Base-by-base conservation (phyloP, 2,888 invertebrate genomes). In the Salticus scenicus region DNA sequence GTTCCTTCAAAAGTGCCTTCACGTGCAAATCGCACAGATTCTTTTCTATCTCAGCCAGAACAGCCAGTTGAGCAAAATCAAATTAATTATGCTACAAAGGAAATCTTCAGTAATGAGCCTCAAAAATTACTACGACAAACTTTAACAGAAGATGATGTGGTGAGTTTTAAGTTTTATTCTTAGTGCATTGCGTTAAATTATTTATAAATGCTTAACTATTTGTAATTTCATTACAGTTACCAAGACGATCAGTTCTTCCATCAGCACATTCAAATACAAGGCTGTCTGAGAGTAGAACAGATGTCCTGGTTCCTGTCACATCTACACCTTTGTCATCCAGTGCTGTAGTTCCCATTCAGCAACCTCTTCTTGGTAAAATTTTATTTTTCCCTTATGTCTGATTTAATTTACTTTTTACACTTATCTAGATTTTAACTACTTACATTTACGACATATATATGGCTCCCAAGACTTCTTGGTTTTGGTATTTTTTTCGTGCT, bases 131-230 rank as follows among this genome's bases (percentile, higher is more conserved):
- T 81, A 41, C 80, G 81, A 77, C 80, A 86, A 81, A 76, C 76
- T 5, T 42, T 86, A 73, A 86, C 86, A 14, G 79, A 74, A 42
- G 80, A 81, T 5, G 74, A 86, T n/a, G n/a, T n/a, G n/a, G 87
- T 87, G 82, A 87, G 87, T 87, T 31, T n/a, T 12, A 57, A 24
- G 20, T 57, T 12, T 5, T 17, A 4, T 57, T 17, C 10, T 24
- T 5, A n/a, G 10, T 57, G 10, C 20, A 37, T 37, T 4, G 10
- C n/a, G n/a, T n/a, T n/a, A n/a, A n/a, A n/a, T n/a, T n/a, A n/a
- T 51, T 1, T 17, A 51, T 51, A 20, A 4, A 20, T 20, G 7
- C 10, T 37, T 7, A 10, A 37, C 10, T 37, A 37, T 7, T 4
- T 10, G 4, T 7, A 37, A 37, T n/a, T n/a, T n/a, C n/a, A 37